Percentiles rank a stretch among this genome's conserved stretches.
Conservation (phyloP, 1,140 invertebrate species). For the Steinernema feltiae region DNA sequence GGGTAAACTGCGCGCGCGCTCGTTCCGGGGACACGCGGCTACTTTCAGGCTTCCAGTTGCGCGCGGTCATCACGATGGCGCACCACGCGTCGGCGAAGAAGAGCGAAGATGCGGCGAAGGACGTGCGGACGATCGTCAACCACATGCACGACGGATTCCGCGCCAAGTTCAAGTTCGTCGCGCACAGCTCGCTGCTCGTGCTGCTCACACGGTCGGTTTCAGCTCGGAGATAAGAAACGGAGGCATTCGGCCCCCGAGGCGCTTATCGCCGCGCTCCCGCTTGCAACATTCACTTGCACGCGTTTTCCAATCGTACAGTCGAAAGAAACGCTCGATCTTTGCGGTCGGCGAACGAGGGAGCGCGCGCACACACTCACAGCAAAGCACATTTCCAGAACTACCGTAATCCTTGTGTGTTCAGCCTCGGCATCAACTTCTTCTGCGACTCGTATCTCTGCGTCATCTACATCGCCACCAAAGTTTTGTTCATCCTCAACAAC, state of each 20-base stretch:
- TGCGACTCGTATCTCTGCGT: slow-evolving; percentile 25
- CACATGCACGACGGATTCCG: slow-evolving; percentile 20
- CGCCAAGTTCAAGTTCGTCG: slow-evolving; percentile 10
- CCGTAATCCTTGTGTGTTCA: not conserved
- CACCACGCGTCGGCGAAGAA: slow-evolving; percentile 14
- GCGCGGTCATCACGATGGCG: slow-evolving; percentile 38
- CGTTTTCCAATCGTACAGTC: no score
- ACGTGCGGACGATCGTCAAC: slow-evolving; percentile 9
- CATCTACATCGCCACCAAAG: slow-evolving; percentile 35
- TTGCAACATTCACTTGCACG: not conserved
- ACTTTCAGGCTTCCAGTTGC: slow-evolving; percentile 36
- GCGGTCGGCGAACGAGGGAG: no score
- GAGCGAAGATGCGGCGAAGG: not conserved
- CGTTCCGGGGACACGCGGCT: not conserved
- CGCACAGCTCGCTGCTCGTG: slow-evolving; percentile 17
- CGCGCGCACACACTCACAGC: no score
- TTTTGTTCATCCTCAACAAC: slow-evolving; percentile 34
- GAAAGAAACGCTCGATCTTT: not conserved
- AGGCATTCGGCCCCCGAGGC: not conserved
- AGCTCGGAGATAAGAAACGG: slow-evolving; percentile 9
- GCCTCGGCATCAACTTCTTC: not conserved
- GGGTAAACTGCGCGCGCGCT: not conserved
- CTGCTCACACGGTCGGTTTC: not conserved
- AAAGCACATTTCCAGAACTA: no score
- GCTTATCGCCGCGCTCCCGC: slow-evolving; percentile 12